Percentiles rank a stretch among this genome's conserved stretches.
Evolutionary conservation across 2,888 invertebrate genomes (phyloP).

Genomic region (Glyphotaelius pellucidus): DNA sequence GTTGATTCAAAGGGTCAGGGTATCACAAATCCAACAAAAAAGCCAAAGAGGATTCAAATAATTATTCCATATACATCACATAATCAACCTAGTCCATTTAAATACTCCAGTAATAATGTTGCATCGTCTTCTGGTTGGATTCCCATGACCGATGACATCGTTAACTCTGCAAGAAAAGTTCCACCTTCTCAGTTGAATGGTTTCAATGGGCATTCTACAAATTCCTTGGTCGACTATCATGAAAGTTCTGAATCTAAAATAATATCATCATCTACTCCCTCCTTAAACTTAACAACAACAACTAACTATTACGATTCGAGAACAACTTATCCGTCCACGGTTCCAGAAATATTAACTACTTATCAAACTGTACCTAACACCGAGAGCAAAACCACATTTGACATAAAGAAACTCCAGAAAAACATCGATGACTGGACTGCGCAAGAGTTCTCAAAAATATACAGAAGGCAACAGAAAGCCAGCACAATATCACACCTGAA

Average conservation of each 20-base stretch:
- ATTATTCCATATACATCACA: constrained; percentile 88
- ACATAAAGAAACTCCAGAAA: constrained; percentile 86
- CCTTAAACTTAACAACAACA: constrained; percentile 68
- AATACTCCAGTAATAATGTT: constrained; percentile 70
- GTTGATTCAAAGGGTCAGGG: constrained; percentile 46
- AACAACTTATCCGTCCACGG: neutral
- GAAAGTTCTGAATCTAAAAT: constrained; percentile 75
- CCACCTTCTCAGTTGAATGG: constrained; percentile 71
- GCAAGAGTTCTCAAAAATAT: constrained; percentile 81
- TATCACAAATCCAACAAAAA: constrained; percentile 69
- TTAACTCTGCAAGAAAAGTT: constrained; percentile 75
- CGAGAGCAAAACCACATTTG: constrained; percentile 79
- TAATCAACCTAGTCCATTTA: constrained; percentile 77
- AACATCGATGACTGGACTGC: constrained; percentile 92
- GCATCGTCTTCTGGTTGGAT: constrained; percentile 70
- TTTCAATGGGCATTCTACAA: constrained; percentile 70
- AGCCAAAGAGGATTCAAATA: constrained; percentile 84
- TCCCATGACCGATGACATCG: constrained; percentile 68
- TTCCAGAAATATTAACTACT: neutral
- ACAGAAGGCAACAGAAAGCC: constrained; percentile 74
- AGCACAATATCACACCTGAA: constrained; percentile 79
- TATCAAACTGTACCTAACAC: neutral
- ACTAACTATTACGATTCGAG: constrained; percentile 68
- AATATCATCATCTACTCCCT: constrained; percentile 71
- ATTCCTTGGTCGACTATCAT: constrained; percentile 73